Base-by-base conservation (phyloP, 2,797 vertebrate species). In the Threskiornis aethiopicus region DNA sequence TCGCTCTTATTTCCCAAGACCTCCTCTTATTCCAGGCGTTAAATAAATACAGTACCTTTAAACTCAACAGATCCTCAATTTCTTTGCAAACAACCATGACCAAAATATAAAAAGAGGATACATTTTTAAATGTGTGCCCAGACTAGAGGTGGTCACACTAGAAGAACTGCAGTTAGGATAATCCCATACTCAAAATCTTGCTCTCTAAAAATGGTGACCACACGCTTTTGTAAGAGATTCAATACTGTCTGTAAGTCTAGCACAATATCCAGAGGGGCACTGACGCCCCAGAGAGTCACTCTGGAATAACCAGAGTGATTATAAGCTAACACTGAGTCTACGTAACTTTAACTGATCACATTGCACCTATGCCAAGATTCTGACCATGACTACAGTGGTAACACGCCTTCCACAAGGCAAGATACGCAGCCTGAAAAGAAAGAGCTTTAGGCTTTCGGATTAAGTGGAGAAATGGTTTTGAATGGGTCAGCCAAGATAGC, bases 401-500 rank as follows among this genome's bases (percentile, higher is more conserved):
- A 64, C 21, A n/a, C 0, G 3, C 35, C 59, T 93, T 92, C 47
- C n/a, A 46, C 3, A 2, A 57, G 58, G 52, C 44, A 85, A 73
- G 82, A 64, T 73, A 39, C 1, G 25, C 42, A 80, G 89, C 44
- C 47, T 89, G 52, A 83, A 73, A 80, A 91, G 70, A 66, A 84
- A 85, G 71, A 89, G 67, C 67, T 89, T 94, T 80, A 83, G 44
- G 44, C 37, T 92, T 96, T 78, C 4, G 9, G 71, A 91, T 91
- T 89, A 93, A 92, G 78, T 83, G 64, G 41, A 91, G 75, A 92
- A 96, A 89, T 8, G 24, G 37, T 78, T 95, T 94, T 87, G 96
- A 94, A 87, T 83, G 94, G 93, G 87, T 95, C 78, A 93, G 93
- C 69, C 87, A 91, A 96, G 89, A 87, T 25, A 93, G 81, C 78